phyloP scores from a whole-genome alignment of 1,140 invertebrate genomes.

The Leucophenga varia region DNA sequence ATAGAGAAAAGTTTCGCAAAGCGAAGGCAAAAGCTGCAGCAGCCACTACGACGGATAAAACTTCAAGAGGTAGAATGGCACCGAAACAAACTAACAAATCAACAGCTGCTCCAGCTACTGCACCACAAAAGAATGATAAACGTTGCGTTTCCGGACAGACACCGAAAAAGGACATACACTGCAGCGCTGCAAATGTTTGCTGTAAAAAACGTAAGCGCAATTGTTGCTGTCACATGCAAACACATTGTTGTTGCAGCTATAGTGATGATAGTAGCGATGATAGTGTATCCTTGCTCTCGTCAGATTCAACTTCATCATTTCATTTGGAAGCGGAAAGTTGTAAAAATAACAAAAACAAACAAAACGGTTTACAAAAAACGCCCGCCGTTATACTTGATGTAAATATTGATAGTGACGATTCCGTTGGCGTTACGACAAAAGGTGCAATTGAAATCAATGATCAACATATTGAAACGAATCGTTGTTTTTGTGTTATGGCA shows the following conservation, averaged over 20 bases:
- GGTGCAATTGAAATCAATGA: constrained; percentile 37
- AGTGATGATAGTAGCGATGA: too few species aligned
- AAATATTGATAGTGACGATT: constrained; percentile 27
- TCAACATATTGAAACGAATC: constrained; percentile 34
- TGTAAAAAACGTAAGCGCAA: too few species aligned
- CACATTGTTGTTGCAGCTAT: too few species aligned
- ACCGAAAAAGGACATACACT: not conserved
- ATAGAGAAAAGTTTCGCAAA: too few species aligned
- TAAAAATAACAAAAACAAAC: constrained; percentile 29
- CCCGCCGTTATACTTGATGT: constrained; percentile 37
- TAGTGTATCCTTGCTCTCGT: too few species aligned
- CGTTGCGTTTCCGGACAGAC: too few species aligned
- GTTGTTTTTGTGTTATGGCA: constrained; percentile 40
- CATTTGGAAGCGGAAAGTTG: constrained; percentile 1
- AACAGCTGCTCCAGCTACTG: not conserved
- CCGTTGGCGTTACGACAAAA: constrained; percentile 7
- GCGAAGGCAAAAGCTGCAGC: too few species aligned
- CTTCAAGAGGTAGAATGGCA: not conserved
- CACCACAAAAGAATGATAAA: not conserved
- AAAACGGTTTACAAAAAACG: constrained; percentile 23
- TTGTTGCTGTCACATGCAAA: too few species aligned
- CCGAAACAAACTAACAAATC: not conserved
- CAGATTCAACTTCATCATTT: too few species aligned
- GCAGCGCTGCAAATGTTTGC: too few species aligned
- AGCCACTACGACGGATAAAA: too few species aligned